Evolutionary conservation across 2,888 invertebrate genomes (phyloP), one percentile per base, ranked within the genome.

Genomic region (Pteria penguin): DNA sequence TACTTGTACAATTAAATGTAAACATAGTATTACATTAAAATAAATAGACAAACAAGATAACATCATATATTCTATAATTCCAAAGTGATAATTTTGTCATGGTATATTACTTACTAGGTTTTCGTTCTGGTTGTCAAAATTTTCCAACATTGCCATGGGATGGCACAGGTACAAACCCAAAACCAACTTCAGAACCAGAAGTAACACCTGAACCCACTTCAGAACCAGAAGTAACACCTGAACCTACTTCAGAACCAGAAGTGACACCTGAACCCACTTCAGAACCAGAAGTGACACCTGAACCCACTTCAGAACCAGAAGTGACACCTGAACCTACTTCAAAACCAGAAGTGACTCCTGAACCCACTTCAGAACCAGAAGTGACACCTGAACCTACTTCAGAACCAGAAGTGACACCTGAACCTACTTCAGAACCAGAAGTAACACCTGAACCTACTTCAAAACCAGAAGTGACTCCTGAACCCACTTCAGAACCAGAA

Each of bases 71-170:
- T n/a, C n/a, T n/a, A n/a, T n/a, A n/a, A n/a, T n/a, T n/a, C n/a
- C n/a, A n/a, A n/a, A n/a, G n/a, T n/a, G n/a, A n/a, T n/a, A n/a
- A n/a, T n/a, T n/a, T n/a, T n/a, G n/a, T n/a, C n/a, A n/a, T n/a
- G n/a, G n/a, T 32, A 11, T 14, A 18, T 2, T 31, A 57, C 26
- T 57, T 24, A 36, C 29, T 4, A 82, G 82, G 57, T 67, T 81
- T 78, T 60, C 67, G 78, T 62, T 76, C 78, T 24, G 81, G 79
- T 11, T 82, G 82, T 61, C 77, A 78, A 32, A 69, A 78, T 52
- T 82, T 82, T 55, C 82, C 82, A 58, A 36, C 33, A 26, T 11
- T 74, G 14, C 72, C 78, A 29, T 69, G 57, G 55, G 3, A 65
- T 22, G 11, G n/a, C 52, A 22, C 58, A 2, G 22, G 32, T 31